These are phyloP conservation scores for Bembecia ichneumoniformis DNA, from an alignment of 2,888 invertebrate species.

Conservation along the genomic window DNA sequence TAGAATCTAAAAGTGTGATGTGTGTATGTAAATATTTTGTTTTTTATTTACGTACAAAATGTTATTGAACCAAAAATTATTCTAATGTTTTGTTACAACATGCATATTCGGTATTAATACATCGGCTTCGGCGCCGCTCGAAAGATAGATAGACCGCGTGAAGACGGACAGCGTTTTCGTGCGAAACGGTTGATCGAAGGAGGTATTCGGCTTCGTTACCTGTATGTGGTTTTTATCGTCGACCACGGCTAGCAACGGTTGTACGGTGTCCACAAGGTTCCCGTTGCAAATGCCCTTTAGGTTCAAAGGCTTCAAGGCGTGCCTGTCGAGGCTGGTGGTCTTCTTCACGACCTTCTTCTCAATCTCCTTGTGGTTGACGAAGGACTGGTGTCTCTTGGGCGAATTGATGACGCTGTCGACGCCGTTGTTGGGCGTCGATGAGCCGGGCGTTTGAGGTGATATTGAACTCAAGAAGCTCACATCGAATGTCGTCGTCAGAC, in stretches of 20 bases:
- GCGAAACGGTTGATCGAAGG: too few relatives aligned
- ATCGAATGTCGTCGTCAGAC: slow-evolving; percentile 59
- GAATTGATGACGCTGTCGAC: slow-evolving; percentile 29
- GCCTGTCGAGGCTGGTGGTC: slow-evolving; percentile 52
- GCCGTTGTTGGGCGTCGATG: slow-evolving; percentile 21
- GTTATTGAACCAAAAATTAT: too few relatives aligned
- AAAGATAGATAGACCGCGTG: too few relatives aligned
- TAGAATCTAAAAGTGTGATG: slow-evolving; percentile 38
- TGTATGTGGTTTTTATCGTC: slow-evolving; percentile 64
- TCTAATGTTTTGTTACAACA: too few relatives aligned
- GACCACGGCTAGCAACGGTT: slow-evolving; percentile 57
- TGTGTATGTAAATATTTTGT: not conserved
- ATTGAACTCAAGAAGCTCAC: slow-evolving; percentile 44
- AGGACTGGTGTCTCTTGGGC: slow-evolving; percentile 48
- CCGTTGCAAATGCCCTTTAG: slow-evolving; percentile 54
- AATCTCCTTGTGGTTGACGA: slow-evolving; percentile 33
- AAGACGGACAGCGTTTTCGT: too few relatives aligned
- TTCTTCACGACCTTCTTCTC: slow-evolving; percentile 35
- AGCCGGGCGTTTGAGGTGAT: slow-evolving; percentile 38
- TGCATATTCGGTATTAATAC: too few relatives aligned
- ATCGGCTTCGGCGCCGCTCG: too few relatives aligned
- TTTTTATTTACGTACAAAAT: too few relatives aligned
- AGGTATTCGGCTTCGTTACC: slow-evolving; percentile 25
- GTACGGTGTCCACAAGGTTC: slow-evolving; percentile 33
- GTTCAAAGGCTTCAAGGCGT: slow-evolving; percentile 49